Base-by-base conservation (phyloP, 2,797 vertebrate genomes). In the Sebastiscus tertius region DNA sequence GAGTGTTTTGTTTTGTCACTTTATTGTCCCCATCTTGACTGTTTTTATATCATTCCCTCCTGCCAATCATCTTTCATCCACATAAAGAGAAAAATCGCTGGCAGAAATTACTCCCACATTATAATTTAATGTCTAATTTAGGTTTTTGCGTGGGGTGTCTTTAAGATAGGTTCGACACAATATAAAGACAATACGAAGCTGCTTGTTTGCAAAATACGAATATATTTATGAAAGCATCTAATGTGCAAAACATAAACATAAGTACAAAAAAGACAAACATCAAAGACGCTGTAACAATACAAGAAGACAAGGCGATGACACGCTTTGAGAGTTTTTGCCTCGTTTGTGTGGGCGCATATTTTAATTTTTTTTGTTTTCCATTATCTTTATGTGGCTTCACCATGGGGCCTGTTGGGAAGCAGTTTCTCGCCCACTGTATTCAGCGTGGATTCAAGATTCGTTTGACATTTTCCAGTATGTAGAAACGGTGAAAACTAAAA, bases 61-160 rank as follows among this genome's bases (percentile, higher is more conserved):
- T 65, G 79, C 33, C 85, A 85, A 83, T 90, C 84, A 83, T 72
- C 60, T 62, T 75, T 39, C 65, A 78, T 68, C 72, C 52, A 60
- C 61, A 70, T 14, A 83, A 74, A 80, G 58, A 67, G 33, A 34
- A 65, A 22, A 22, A 22, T 13, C 4, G 16, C 46, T 64, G 69
- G 2, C 67, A 75, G 46, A 79, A 82, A 72, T 56, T 13, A 71
- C 81, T 63, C 72, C 76, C 65, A 72, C 80, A 11, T 49, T 10
- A 22, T n/a, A 59, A 69, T 64, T 46, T 46, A 72, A 33, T 55
- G 49, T 71, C 61, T 34, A 24, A 9, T 75, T 56, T 58, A 34
- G 18, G 56, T 27, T 64, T 42, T 80, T 22, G 69, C 1, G 20
- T 9, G 13, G 36, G 42, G 39, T 8, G 26, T 64, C 64, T 68